phyloP scores from a whole-genome alignment of 2,888 invertebrate genomes.

The Trissonchulus sp. region DNA sequence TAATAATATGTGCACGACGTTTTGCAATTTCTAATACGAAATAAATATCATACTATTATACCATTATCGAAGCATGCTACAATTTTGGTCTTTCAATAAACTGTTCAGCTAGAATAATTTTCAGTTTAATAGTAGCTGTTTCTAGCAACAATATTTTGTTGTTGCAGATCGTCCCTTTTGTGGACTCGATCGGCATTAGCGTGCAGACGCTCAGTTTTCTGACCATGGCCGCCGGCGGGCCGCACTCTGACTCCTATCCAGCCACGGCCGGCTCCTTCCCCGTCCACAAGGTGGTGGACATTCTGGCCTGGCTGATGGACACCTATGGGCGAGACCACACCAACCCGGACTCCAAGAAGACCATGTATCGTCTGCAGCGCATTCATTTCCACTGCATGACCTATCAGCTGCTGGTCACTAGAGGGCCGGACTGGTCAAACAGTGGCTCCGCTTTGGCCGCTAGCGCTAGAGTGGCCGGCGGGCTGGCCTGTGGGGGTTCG shows the following conservation, averaged over 20 bases:
- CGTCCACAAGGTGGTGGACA: slow-evolving; percentile 55
- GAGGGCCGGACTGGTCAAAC: slow-evolving; percentile 54
- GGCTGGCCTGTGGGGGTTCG: slow-evolving; percentile 53
- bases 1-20: too few species aligned
- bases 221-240: slow-evolving; percentile 52
- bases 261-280: slow-evolving; percentile 50
- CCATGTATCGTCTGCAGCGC: slow-evolving; percentile 51
- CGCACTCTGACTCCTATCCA: slow-evolving; percentile 45
- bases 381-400: slow-evolving; percentile 57
- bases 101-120: too few species aligned
- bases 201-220: slow-evolving; percentile 56
- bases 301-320: slow-evolving; percentile 55
- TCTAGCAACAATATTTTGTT: too few species aligned
- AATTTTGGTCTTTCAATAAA: too few species aligned
- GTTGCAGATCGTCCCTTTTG: slow-evolving; percentile 52
- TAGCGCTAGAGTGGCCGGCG: slow-evolving; percentile 55
- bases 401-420: slow-evolving; percentile 54
- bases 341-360: slow-evolving; percentile 42
- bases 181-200: slow-evolving; percentile 55
- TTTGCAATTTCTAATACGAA: too few species aligned
- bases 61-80: too few species aligned
- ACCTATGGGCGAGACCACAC: slow-evolving; percentile 52
- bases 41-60: too few species aligned
- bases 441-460: slow-evolving; percentile 54
- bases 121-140: too few species aligned